Conservation (phyloP, 2,797 vertebrate genomes). For the Fratercula arctica region DNA sequence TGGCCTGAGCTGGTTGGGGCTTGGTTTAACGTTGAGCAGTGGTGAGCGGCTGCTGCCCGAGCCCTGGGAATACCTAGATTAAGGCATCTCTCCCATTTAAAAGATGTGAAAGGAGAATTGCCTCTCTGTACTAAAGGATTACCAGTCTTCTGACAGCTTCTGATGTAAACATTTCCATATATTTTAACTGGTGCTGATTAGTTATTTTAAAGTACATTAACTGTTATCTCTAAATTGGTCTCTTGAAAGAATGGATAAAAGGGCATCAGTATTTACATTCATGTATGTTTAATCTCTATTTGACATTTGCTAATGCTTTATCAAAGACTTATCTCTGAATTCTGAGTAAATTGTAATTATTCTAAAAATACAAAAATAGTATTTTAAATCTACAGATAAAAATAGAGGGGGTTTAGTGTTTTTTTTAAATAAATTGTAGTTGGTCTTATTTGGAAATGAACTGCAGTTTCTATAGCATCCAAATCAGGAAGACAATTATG, state of each 20-base stretch:
- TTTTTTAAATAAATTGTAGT: not conserved
- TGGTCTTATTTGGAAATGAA: not conserved
- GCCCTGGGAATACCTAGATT: not conserved
- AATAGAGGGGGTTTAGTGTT: rapidly evolving
- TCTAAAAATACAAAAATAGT: not conserved
- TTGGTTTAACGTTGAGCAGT: not conserved
- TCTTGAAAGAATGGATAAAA: not conserved
- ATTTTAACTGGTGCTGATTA: not conserved
- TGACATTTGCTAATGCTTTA: not conserved
- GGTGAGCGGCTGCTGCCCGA: not conserved
- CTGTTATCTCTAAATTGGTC: not conserved
- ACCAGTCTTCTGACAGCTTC: not conserved
- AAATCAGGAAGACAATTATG: not conserved
- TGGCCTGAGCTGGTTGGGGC: not conserved
- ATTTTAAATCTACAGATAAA: not conserved
- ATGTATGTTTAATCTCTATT: not conserved
- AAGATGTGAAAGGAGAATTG: not conserved
- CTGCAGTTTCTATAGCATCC: not conserved
- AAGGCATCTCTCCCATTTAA: not conserved
- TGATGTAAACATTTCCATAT: not conserved
- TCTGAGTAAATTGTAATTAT: not conserved
- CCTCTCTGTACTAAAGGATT: not conserved
- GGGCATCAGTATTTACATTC: not conserved
- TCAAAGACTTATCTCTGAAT: not conserved
- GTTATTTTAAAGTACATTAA: not conserved